These are phyloP conservation scores for Maconellicoccus hirsutus DNA, from an alignment of 1,140 invertebrate genomes.

Conservation along the genomic window DNA sequence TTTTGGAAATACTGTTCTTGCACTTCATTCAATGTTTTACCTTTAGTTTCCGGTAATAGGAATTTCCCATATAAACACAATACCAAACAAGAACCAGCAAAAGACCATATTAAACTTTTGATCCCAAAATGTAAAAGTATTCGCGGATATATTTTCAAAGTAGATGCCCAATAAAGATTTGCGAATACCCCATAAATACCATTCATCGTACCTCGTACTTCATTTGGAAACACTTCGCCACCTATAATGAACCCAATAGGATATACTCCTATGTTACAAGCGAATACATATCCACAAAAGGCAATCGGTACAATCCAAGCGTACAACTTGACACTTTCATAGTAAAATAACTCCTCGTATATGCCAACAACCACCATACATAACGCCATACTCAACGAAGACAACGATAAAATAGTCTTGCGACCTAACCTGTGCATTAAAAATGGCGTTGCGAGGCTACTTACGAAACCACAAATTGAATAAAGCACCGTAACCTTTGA, in stretches of 20 bases:
- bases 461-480: not conserved
- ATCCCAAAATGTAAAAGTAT: slow-evolving; percentile 40
- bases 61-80: slow-evolving; percentile 44
- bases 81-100: slow-evolving; percentile 43
- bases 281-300: slow-evolving; percentile 33
- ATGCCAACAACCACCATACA: not conserved
- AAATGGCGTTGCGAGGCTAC: not conserved
- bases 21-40: slow-evolving; percentile 62
- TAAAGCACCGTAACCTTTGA: not conserved
- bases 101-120: slow-evolving; percentile 46
- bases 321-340: not conserved
- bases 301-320: not conserved
- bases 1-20: slow-evolving; percentile 34
- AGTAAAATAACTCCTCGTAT: not conserved
- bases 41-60: slow-evolving; percentile 68
- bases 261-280: slow-evolving; percentile 35
- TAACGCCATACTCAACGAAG: slow-evolving; percentile 10
- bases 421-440: not conserved
- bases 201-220: slow-evolving; percentile 39
- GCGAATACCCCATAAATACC: slow-evolving; percentile 40
- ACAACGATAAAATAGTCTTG: not conserved
- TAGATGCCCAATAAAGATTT: not conserved
- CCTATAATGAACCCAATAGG: slow-evolving; percentile 36
- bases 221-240: slow-evolving; percentile 37
- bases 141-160: slow-evolving; percentile 33